Evolutionary conservation across 1,140 invertebrate species (phyloP), one percentile per base, ranked within the genome.

Genomic region (Drosophila lowei): DNA sequence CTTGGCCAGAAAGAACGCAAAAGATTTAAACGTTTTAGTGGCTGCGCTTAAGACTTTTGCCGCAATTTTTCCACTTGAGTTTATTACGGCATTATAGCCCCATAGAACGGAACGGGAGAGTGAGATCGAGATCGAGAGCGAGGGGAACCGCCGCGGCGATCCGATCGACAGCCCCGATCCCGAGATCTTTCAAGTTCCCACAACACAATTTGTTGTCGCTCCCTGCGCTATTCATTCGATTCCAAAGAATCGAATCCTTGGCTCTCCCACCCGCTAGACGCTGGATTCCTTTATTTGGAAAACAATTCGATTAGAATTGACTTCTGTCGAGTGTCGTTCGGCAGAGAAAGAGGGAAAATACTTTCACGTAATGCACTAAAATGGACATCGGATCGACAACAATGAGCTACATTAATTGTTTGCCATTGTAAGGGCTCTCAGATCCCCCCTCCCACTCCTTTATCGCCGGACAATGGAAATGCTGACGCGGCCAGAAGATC

Each of bases 271-370:
- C 46, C 38, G 47, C 46, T 11, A 42, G 66, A 61, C 18, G 28
- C 28, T 61, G 18, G 54, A 54, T 60, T 54, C 54, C 59, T 70
- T 84, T 83, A 78, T 84, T 88, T 80, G 58, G 63, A 72, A 86
- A 81, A 86, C 83, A 83, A 88, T 88, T 88, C 83, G 83, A 88
- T 88, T 88, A 78, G 83, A 88, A 88, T 88, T 88, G 83, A 88
- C 83, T 88, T 88, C 83, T 88, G 83, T 88, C 83, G 83, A 88
- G 79, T 88, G 80, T 28, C 48, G 57, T 18, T 56, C 34, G 16
- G 34, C 41, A 55, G 46, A 28, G 34, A 47, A 63, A 72, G 47
- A 34, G 9, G 44, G 49, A 70, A 75, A 85, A 79, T 85, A 80
- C 77, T 85, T 85, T 85, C 81, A 85, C 73, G 78, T 72, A 63